Evolutionary conservation across 2,888 invertebrate genomes (phyloP).

Genomic region (Myopa tessellatipennis): DNA sequence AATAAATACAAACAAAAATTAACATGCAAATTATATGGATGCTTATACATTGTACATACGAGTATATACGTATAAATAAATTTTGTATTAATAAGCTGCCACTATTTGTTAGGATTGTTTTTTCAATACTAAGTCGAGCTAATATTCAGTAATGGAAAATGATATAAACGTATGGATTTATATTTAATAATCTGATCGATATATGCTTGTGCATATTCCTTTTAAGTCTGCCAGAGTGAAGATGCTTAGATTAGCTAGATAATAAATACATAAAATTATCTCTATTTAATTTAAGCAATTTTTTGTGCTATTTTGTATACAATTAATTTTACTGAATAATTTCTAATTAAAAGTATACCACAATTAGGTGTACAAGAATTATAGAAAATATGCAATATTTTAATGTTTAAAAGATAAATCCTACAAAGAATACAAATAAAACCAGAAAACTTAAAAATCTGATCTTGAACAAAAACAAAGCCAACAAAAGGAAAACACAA

Average conservation of each 20-base stretch:
- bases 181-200: neutral
- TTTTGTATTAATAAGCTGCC: slow-evolving; percentile 19
- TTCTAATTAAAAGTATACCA: no score
- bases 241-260: slow-evolving; percentile 1
- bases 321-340: neutral
- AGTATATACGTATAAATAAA: neutral
- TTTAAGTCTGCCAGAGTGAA: slow-evolving; percentile 33
- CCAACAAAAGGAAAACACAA: no score
- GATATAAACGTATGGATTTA: neutral
- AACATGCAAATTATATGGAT: no score
- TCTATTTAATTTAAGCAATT: neutral
- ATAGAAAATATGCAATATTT: no score
- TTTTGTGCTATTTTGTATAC: no score
- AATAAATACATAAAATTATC: neutral
- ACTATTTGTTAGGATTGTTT: slow-evolving; percentile 11
- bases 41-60: no score
- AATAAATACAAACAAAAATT: neutral
- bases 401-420: neutral
- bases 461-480: no score
- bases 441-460: no score
- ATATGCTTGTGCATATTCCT: slow-evolving; percentile 1
- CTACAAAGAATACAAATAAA: no score
- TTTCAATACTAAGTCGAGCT: neutral
- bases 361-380: no score
- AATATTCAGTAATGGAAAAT: no score